Evolutionary conservation across 2,113 vertebrate species (phyloP).

Genomic region (Burhinus bistriatus): DNA sequence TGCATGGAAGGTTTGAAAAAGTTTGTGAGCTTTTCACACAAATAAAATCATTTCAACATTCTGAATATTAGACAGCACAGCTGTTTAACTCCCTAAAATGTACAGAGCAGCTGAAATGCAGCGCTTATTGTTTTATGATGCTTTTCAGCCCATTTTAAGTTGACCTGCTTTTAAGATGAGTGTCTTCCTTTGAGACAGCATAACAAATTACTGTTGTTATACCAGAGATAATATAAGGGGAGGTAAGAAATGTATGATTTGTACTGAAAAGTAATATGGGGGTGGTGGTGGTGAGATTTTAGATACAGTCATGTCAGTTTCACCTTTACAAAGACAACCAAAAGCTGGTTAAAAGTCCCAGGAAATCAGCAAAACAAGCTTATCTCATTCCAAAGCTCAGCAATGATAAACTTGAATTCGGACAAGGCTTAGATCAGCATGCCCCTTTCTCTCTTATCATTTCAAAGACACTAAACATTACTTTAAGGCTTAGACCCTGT

Average conservation of each 20-base stretch:
- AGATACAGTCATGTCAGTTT: not conserved
- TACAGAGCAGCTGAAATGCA: not conserved
- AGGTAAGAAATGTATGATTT: not conserved
- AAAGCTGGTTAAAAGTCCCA: not conserved
- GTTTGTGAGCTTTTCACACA: not conserved
- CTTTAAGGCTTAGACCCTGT: not conserved
- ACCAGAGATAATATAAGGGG: not conserved
- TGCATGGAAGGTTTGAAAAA: not conserved
- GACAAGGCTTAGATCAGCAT: not conserved
- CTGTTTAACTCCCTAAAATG: not conserved
- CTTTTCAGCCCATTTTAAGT: not conserved
- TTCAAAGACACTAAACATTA: not conserved
- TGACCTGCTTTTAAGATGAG: not conserved
- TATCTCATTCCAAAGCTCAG: not conserved
- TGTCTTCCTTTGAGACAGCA: rapidly evolving
- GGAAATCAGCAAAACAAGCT: not conserved
- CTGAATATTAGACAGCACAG: not conserved
- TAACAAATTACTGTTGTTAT: not conserved
- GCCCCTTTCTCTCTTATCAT: not conserved
- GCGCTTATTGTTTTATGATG: not conserved
- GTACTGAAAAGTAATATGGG: rapidly evolving
- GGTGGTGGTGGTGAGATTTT: not conserved
- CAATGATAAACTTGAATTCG: not conserved
- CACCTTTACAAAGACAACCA: not conserved
- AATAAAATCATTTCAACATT: not conserved